phyloP scores from a whole-genome alignment of 2,888 invertebrate genomes.

The Glyphotaelius pellucidus region DNA sequence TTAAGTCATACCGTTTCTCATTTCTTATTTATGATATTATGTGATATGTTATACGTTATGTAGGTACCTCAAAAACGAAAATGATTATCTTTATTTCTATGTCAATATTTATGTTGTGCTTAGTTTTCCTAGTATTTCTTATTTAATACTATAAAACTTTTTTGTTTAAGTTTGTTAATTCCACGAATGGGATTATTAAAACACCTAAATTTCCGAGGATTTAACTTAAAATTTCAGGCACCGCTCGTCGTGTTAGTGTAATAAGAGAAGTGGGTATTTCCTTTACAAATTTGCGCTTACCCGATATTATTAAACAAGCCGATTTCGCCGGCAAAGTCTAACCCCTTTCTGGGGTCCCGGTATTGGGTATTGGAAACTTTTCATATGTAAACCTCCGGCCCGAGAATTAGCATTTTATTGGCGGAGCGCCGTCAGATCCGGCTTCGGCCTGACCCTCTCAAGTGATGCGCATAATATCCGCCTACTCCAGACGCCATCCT shows the following conservation, averaged over 20 bases:
- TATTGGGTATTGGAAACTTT: conserved; percentile 16
- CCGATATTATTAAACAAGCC: background rate
- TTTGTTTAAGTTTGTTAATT: background rate
- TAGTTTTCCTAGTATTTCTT: background rate
- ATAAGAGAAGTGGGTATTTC: background rate
- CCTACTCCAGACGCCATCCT: background rate
- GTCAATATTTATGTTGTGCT: background rate
- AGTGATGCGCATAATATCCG: conserved; percentile 46
- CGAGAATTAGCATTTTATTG: conserved; percentile 54
- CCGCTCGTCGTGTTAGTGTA: background rate
- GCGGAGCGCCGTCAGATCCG: conserved; percentile 34
- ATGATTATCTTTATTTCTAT: background rate
- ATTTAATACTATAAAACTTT: background rate
- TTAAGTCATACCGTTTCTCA: background rate
- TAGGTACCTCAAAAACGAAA: background rate
- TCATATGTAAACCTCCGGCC: conserved; percentile 31
- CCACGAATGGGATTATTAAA: background rate
- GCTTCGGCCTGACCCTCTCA: conserved; percentile 34
- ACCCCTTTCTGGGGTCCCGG: background rate
- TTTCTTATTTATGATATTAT: background rate
- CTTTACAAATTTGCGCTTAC: background rate
- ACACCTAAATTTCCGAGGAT: background rate
- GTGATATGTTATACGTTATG: background rate
- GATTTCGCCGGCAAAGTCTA: background rate
- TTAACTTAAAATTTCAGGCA: background rate